phyloP scores from a whole-genome alignment of 2,888 invertebrate species.

The Pteria penguin region DNA sequence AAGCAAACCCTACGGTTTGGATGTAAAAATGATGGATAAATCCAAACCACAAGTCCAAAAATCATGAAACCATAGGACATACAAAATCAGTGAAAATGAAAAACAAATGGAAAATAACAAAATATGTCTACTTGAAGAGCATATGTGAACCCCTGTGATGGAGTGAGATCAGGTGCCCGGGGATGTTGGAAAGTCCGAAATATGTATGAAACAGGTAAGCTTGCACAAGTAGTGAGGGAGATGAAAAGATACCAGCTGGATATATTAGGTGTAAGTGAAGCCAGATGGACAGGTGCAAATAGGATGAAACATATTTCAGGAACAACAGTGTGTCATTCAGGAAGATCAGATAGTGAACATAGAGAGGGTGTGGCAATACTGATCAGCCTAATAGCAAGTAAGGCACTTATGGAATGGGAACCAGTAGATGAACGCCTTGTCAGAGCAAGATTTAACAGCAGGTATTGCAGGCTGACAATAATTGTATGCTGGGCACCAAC shows the following conservation, averaged over 20 bases:
- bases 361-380: constrained; percentile 7
- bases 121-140: too few species aligned
- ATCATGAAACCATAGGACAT: too few species aligned
- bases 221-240: constrained; percentile 6
- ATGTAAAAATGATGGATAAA: too few species aligned
- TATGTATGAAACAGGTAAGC: constrained; percentile 1
- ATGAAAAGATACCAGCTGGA: constrained; percentile 2
- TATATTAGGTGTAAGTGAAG: constrained; percentile 2
- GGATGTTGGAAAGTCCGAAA: neutral
- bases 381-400: neutral
- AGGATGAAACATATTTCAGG: neutral
- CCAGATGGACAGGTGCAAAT: constrained; percentile 1
- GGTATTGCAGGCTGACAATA: neutral
- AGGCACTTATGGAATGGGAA: constrained; percentile 7
- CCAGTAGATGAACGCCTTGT: neutral
- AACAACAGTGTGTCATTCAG: constrained; percentile 4
- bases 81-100: too few species aligned
- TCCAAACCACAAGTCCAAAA: too few species aligned
- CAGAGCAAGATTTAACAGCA: neutral
- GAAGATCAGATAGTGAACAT: neutral
- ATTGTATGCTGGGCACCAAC: neutral
- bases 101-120: too few species aligned
- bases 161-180: too few species aligned
- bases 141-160: too few species aligned
- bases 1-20: neutral